A percentile compares a stretch with the other conserved stretches of the same genome.
phyloP scores from a whole-genome alignment of 2,888 invertebrate species.

The Hanleya hanleyi region DNA sequence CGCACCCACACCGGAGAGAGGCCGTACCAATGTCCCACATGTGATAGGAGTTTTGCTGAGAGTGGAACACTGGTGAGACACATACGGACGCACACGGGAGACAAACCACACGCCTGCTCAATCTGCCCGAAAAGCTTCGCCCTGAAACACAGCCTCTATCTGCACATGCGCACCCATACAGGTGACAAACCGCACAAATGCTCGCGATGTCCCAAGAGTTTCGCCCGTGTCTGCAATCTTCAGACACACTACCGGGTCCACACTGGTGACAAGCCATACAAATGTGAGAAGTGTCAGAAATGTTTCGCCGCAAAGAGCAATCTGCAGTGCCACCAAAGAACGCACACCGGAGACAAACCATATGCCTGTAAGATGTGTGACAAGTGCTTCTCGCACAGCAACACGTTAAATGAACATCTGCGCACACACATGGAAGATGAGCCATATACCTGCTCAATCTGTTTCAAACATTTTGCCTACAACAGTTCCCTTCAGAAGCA shows the following conservation, averaged over 20 bases:
- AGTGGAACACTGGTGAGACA: constrained; percentile 19
- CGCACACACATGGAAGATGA: neutral
- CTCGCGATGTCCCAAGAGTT: constrained; percentile 14
- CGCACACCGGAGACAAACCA: constrained; percentile 18
- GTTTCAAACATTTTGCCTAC: neutral
- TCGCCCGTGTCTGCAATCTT: constrained; percentile 6
- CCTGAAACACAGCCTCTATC: constrained; percentile 39
- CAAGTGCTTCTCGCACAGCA: constrained; percentile 17
- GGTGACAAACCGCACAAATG: constrained; percentile 18
- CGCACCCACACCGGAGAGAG: neutral
- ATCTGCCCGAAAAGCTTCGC: constrained; percentile 42
- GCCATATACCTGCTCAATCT: neutral
- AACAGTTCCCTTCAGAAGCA: neutral
- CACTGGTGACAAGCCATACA: constrained; percentile 16
- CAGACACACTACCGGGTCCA: constrained; percentile 12
- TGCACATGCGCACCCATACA: constrained; percentile 23
- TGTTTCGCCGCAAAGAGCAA: constrained; percentile 6
- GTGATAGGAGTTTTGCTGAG: neutral
- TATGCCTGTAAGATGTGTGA: constrained; percentile 12
- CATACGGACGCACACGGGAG: constrained; percentile 41
- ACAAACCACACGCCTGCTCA: constrained; percentile 41
- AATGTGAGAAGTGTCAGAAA: constrained; percentile 14
- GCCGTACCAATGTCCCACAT: neutral
- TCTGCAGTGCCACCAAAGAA: constrained; percentile 8
- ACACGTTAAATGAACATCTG: neutral